These are phyloP conservation scores for Drosophila melanogaster DNA, from an alignment of 1,140 invertebrate species.

Conservation along the genomic window DNA sequence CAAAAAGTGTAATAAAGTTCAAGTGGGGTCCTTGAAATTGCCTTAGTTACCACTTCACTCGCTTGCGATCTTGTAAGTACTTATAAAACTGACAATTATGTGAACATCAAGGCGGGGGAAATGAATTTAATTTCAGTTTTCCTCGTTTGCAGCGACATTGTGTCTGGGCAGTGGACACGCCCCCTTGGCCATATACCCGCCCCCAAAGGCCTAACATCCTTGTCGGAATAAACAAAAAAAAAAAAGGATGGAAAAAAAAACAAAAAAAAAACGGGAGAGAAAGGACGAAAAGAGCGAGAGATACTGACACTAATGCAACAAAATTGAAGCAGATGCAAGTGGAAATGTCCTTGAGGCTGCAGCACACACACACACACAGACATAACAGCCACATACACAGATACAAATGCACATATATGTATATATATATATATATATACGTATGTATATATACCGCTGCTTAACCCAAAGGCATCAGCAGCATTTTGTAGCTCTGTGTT, in stretches of 20 bases:
- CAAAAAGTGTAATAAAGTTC: background rate
- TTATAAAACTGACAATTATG: constrained; percentile 18
- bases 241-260: background rate
- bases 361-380: constrained; percentile 21
- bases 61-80: constrained; percentile 1
- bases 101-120: constrained; percentile 6
- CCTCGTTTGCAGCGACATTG: constrained; percentile 65
- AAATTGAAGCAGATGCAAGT: constrained; percentile 80
- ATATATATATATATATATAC: constrained; percentile 13
- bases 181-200: constrained; percentile 1
- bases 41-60: background rate
- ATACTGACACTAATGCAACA: constrained; percentile 75
- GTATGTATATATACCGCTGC: constrained; percentile 23
- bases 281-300: background rate
- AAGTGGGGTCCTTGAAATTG: background rate
- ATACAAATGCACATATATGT: constrained; percentile 1
- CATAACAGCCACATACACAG: background rate
- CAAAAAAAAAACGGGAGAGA: background rate
- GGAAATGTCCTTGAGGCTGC: constrained; percentile 75
- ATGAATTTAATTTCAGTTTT: constrained; percentile 37
- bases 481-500: constrained; percentile 38
- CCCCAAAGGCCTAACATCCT: constrained; percentile 5
- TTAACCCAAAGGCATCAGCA: constrained; percentile 64
- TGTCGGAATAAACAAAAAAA: constrained; percentile 21
- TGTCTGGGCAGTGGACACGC: constrained; percentile 52